phyloP scores from a whole-genome alignment of 2,797 vertebrate species.

The Eulemur rubriventer region DNA sequence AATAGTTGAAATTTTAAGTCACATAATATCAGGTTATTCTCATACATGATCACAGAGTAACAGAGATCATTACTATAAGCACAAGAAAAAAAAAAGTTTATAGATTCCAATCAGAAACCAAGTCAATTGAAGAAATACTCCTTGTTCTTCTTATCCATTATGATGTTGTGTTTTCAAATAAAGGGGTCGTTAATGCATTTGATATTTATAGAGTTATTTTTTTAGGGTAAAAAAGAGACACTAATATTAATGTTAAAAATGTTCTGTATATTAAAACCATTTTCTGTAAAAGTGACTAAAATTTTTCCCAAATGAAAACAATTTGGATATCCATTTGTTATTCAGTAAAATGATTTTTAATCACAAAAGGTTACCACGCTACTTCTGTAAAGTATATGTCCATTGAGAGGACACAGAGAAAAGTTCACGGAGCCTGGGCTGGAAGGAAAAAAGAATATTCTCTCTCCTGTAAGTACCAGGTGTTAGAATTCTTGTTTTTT shows the following conservation, averaged over 20 bases:
- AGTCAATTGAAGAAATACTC: not conserved
- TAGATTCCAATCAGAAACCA: not conserved
- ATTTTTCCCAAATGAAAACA: not conserved
- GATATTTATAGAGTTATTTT: not conserved
- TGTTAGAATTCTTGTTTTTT: not conserved
- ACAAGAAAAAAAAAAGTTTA: not conserved
- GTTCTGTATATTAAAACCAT: not conserved
- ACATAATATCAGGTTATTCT: not conserved
- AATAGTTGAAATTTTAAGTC: not conserved
- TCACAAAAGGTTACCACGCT: not conserved
- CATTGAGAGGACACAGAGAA: not conserved
- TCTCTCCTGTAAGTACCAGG: fast-evolving
- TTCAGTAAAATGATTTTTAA: not conserved
- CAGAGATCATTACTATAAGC: not conserved
- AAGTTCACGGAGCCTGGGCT: not conserved
- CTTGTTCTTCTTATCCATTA: not conserved
- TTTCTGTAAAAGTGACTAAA: not conserved
- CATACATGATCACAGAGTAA: not conserved
- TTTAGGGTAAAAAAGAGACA: not conserved
- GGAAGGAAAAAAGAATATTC: not conserved
- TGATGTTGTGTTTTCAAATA: not conserved
- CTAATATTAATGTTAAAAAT: not conserved
- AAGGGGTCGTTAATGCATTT: not conserved
- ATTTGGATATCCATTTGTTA: not conserved
- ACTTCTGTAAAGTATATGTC: not conserved